Evolutionary conservation across 2,113 vertebrate genomes (phyloP), one percentile per base, ranked within the genome.

Genomic region (Rhizomys pruinosus): DNA sequence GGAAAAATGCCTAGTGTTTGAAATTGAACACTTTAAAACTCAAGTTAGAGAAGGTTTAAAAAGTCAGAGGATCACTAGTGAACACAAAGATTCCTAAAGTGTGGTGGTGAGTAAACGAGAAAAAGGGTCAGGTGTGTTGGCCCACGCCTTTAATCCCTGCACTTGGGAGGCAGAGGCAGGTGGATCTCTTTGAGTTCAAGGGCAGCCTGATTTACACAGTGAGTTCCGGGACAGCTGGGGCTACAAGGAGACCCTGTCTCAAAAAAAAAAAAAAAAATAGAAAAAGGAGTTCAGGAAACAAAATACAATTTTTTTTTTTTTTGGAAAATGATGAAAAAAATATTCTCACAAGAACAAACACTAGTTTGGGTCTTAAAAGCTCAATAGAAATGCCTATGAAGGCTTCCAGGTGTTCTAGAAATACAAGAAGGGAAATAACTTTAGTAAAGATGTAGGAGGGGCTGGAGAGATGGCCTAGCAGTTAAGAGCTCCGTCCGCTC

Each of bases 361-460:
- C 44, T 52, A 87, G 20, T 16, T 85, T 96, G n/a, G 42, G 17
- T 86, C 85, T 96, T 79, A 34, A 94, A 86, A 78, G 55, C n/a
- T 74, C 52, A 90, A 22, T 29, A 87, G 37, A 15, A 37, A 37
- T 34, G 9, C 3, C 27, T 44, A 5, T 4, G 13, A 20, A 1
- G 44, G 16, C 32, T 68, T 23, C 10, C 8, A 74, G 79, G 10
- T 20, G 9, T 90, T 84, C 42, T 20, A 86, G 76, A 73, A 90
- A 61, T 37, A 52, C 87, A 78, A 80, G 42, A 42, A 20, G 22
- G 39, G 12, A 61, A 19, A 72, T 1, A 85, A n/a, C 37, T 12
- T 9, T 6, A 94, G 29, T 4, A 64, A 95, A 73, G 71, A n/a
- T n/a, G n/a, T n/a, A n/a, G n/a, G n/a, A n/a, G n/a, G n/a, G n/a